Percentiles rank a stretch among this genome's conserved stretches.
Evolutionary conservation across 2,888 invertebrate genomes (phyloP).

Genomic region (Tiphia femorata): DNA sequence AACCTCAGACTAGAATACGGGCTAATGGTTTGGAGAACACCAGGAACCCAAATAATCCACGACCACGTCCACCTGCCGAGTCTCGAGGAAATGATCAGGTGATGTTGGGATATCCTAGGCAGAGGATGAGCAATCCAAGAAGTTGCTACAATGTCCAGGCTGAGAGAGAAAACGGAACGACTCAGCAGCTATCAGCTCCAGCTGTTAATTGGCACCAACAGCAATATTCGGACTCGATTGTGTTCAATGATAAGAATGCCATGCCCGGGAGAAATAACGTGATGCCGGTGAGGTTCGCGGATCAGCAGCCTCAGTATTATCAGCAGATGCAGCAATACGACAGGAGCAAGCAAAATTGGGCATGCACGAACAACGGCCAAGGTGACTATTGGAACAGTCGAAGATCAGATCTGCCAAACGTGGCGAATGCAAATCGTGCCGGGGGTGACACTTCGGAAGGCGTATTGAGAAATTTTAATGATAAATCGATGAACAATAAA

Average conservation of each 20-base stretch:
- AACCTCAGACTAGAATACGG: conserved; percentile 22
- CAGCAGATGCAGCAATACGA: conserved; percentile 37
- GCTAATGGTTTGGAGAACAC: conserved; percentile 57
- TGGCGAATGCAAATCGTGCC: conserved; percentile 23
- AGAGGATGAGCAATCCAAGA: conserved; percentile 8
- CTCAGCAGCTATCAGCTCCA: not conserved
- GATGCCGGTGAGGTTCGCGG: conserved; percentile 12
- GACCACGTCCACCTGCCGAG: conserved; percentile 8
- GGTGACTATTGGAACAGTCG: conserved; percentile 23
- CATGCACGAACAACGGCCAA: conserved; percentile 18
- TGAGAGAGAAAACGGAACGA: conserved; percentile 40
- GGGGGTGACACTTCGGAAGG: conserved; percentile 31
- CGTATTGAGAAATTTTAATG: conserved; percentile 3
- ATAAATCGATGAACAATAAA: not conserved
- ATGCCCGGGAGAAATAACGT: not conserved
- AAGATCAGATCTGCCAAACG: not conserved
- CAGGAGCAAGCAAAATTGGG: conserved; percentile 23
- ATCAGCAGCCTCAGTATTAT: conserved; percentile 18
- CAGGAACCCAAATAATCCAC: conserved; percentile 48
- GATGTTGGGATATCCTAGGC: conserved; percentile 40
- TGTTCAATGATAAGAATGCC: conserved; percentile 17
- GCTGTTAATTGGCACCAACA: not conserved
- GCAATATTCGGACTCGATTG: not conserved
- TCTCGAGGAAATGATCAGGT: conserved; percentile 10
- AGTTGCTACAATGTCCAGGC: conserved; percentile 31